phyloP scores from a whole-genome alignment of 2,797 vertebrate species.

The Chaunax sp. region DNA sequence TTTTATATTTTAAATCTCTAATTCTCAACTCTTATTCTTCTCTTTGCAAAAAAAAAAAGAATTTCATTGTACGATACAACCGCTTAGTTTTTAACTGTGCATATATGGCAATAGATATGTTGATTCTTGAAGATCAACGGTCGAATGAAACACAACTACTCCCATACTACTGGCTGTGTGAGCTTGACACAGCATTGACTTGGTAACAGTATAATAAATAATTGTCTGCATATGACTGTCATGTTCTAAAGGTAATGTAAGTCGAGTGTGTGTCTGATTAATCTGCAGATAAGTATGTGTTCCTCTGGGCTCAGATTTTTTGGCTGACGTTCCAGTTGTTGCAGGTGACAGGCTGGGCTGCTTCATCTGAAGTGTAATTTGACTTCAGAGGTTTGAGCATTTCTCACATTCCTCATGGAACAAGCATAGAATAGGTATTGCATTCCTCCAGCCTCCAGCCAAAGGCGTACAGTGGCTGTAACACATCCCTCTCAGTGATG shows the following conservation, averaged over 20 bases:
- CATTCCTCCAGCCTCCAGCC: conserved; percentile 26
- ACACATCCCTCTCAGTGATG: background rate
- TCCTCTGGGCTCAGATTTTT: conserved; percentile 1
- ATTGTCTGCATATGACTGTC: conserved; percentile 1
- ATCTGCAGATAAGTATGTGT: conserved; percentile 13
- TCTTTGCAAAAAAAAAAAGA: too few species aligned
- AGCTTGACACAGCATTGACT: conserved; percentile 12
- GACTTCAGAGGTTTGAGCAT: conserved; percentile 52
- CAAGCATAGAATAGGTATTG: conserved; percentile 43
- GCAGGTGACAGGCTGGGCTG: conserved; percentile 33
- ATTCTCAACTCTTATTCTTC: too few species aligned
- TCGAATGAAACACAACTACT: conserved; percentile 46
- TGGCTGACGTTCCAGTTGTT: conserved; percentile 11
- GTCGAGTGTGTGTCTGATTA: conserved; percentile 8
- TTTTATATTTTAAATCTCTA: too few species aligned
- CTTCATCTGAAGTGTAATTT: conserved; percentile 67
- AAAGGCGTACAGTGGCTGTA: background rate
- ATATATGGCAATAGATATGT: too few species aligned
- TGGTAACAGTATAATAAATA: conserved; percentile 15
- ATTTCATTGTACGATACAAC: too few species aligned
- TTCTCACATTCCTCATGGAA: conserved; percentile 58
- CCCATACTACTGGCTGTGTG: conserved; percentile 21
- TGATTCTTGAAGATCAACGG: conserved; percentile 44
- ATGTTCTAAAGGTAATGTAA: conserved; percentile 11
- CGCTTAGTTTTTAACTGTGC: too few species aligned